Evolutionary conservation across 2,888 invertebrate species (phyloP), one percentile per base, ranked within the genome.

Genomic region (Trimorus sp.): DNA sequence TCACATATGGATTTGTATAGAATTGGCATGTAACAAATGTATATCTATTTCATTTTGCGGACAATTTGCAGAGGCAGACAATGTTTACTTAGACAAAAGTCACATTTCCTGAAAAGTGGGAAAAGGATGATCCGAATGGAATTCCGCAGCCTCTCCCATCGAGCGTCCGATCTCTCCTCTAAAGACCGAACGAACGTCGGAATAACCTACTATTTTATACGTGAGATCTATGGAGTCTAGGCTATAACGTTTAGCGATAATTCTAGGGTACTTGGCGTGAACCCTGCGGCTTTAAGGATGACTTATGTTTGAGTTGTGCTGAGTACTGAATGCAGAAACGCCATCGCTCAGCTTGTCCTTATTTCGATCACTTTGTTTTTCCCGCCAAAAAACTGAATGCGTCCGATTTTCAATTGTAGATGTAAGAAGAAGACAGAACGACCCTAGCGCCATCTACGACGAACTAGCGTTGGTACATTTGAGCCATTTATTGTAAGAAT

Each of bases 221-320:
- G 88, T 88, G 90, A 91, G 91, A 91, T 91, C 91, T 91, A 91
- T 91, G 87, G 91, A 89, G 88, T 88, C 91, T 91, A 91, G 91
- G 91, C 90, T 90, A 90, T 91, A 91, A 89, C 90, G 90, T 90
- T 91, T 91, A 91, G 88, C 89, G 89, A 91, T 91, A 91, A 91
- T 91, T 89, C 90, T 91, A 91, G 90, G 91, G 91, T 91, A 88
- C 84, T 84, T 81, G 75, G 84, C 83, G 82, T 79, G 83, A 82
- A 71, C 87, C 90, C 89, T 86, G 83, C 70, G 89, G 89, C 89
- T 84, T 84, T 83, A 81, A 86, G 84, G 89, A 90, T 91, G 90
- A 91, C 90, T 91, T 91, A 90, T 89, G 85, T 84, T 81, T 73
- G 76, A 73, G 77, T 76, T 81, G 76, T 81, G 76, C 76, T 62